Conservation (phyloP, 2,113 vertebrate genomes). For the Lepidothrix coronata region DNA sequence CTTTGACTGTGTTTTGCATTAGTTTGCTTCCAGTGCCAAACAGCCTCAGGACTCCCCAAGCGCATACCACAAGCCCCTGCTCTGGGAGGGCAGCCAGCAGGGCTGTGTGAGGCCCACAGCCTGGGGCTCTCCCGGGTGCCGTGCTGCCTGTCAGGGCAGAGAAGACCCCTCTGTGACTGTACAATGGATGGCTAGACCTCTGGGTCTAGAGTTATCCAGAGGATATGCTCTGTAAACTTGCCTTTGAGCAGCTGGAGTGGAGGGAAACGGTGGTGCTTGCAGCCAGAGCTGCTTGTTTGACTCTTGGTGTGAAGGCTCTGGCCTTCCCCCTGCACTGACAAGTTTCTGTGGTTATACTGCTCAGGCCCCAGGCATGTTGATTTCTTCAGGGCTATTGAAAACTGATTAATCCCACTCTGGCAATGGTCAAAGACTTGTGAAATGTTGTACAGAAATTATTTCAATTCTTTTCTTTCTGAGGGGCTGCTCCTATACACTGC, state of each 20-base stretch:
- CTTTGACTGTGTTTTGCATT: constrained; percentile 51
- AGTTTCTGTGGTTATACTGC: not conserved
- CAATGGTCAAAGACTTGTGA: not conserved
- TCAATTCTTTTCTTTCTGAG: not conserved
- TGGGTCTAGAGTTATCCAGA: fast-evolving
- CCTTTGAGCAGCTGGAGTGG: not conserved
- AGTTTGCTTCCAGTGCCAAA: constrained; percentile 21
- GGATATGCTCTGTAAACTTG: fast-evolving
- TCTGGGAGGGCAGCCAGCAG: not conserved
- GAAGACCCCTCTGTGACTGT: not conserved
- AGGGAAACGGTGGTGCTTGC: fast-evolving
- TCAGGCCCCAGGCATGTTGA: not conserved
- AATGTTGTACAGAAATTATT: not conserved
- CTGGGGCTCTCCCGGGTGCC: not conserved
- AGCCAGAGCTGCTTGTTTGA: not conserved
- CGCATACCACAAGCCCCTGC: not conserved
- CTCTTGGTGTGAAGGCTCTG: not conserved
- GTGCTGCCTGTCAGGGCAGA: fast-evolving
- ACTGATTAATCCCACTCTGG: not conserved
- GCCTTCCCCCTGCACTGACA: not conserved
- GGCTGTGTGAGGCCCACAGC: not conserved
- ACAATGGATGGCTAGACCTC: fast-evolving
- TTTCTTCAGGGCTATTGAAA: not conserved
- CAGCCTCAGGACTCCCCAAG: not conserved
- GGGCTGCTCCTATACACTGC: not conserved